Evolutionary conservation across 2,888 invertebrate genomes (phyloP).

Genomic region (Micoletzkya japonica): DNA sequence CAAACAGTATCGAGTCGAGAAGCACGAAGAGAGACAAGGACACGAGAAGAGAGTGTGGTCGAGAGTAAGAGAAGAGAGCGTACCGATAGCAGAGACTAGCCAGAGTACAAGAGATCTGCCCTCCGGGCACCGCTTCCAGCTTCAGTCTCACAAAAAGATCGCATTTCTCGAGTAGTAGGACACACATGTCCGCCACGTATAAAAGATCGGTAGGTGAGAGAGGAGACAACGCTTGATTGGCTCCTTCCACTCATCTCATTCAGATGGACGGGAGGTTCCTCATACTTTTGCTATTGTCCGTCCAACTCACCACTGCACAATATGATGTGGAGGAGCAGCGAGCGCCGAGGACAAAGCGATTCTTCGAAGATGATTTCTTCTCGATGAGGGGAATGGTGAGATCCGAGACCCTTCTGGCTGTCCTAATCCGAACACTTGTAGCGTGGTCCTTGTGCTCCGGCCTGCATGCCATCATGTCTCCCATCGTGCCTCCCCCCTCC

Average conservation of each 20-base stretch:
- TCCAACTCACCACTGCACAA: no score
- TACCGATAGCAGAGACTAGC: background rate
- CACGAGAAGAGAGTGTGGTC: background rate
- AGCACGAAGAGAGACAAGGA: background rate
- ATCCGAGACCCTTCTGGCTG: no score
- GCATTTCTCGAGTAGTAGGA: background rate
- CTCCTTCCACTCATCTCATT: no score
- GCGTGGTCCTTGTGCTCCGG: background rate
- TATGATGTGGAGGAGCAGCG: no score
- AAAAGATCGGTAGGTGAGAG: background rate
- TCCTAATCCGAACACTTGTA: no score
- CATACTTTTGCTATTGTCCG: no score
- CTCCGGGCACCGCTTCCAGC: background rate
- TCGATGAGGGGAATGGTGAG: no score
- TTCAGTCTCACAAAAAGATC: background rate
- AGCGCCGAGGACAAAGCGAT: no score
- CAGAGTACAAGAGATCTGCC: background rate
- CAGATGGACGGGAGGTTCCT: no score
- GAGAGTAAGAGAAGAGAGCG: background rate
- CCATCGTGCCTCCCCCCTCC: conserved; percentile 9
- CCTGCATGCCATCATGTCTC: background rate
- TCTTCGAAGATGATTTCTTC: no score
- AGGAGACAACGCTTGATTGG: background rate
- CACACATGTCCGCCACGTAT: background rate
- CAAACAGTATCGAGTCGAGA: background rate